These are phyloP conservation scores for Aleiodes leptofemur DNA, from an alignment of 2,888 invertebrate species.

Conservation along the genomic window DNA sequence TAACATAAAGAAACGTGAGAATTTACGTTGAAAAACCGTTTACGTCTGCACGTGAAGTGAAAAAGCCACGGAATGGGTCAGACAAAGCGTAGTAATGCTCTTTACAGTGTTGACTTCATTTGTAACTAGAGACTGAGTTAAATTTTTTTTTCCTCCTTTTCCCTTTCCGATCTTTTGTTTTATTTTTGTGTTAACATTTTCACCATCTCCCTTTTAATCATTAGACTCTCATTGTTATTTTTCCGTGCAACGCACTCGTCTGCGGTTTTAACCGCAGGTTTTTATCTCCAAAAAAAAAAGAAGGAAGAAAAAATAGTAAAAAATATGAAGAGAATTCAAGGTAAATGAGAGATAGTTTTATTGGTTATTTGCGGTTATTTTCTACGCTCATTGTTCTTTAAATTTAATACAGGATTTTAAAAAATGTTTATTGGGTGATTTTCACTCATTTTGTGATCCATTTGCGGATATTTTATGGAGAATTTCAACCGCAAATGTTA, in stretches of 20 bases:
- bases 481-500: too few relatives aligned
- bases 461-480: neutral
- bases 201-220: neutral
- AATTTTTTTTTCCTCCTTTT: neutral
- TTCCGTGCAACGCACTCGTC: constrained; percentile 18
- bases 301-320: neutral
- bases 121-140: constrained; percentile 6
- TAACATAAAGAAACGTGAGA: too few relatives aligned
- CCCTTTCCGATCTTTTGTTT: neutral
- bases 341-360: constrained; percentile 33
- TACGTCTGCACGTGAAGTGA: neutral
- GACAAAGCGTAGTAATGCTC: constrained; percentile 25
- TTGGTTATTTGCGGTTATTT: constrained; percentile 22
- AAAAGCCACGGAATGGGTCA: constrained; percentile 18
- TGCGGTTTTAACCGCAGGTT: constrained; percentile 35
- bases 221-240: constrained; percentile 2
- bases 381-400: constrained; percentile 9
- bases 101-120: constrained; percentile 1
- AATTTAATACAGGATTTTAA: constrained; percentile 13
- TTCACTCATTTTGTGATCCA: neutral
- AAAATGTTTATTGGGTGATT: neutral
- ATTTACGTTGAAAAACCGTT: neutral
- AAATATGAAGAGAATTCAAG: too few relatives aligned
- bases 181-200: constrained; percentile 4
- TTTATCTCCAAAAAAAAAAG: neutral